phyloP scores from a whole-genome alignment of 2,113 vertebrate genomes.

The Hippocampus guttulatus region DNA sequence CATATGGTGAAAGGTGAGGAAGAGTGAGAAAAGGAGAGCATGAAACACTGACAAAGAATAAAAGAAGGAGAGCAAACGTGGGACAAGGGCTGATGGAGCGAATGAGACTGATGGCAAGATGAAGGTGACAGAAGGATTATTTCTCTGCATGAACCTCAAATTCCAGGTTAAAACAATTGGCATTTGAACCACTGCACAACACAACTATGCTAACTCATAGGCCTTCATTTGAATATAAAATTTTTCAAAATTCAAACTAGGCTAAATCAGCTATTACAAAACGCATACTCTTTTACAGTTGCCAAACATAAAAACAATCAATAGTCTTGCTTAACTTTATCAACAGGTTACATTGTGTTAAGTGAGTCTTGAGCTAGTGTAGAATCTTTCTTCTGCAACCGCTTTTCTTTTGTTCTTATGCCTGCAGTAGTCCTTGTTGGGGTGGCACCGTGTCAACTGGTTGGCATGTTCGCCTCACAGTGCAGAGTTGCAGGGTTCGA shows the following conservation, averaged over 20 bases:
- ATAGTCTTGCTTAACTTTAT: no score
- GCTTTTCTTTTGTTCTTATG: no score
- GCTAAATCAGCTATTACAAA: not conserved
- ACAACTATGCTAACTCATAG: not conserved
- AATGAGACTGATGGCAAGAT: slow-evolving; percentile 2
- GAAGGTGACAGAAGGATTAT: slow-evolving; percentile 11
- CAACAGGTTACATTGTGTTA: no score
- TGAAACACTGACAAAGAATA: slow-evolving; percentile 15
- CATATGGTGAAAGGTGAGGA: slow-evolving; percentile 57
- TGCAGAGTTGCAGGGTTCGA: no score
- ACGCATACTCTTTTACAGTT: no score
- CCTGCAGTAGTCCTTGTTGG: no score
- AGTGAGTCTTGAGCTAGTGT: no score
- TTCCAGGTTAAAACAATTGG: slow-evolving; percentile 9
- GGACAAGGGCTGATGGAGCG: slow-evolving; percentile 2
- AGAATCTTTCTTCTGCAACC: no score
- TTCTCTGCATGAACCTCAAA: slow-evolving; percentile 15
- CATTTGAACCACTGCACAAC: slow-evolving; percentile 1
- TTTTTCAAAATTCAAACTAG: not conserved
- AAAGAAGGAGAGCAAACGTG: slow-evolving; percentile 15
- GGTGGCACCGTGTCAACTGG: no score
- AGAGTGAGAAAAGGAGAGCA: slow-evolving; percentile 28
- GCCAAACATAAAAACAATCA: no score
- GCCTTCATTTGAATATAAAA: not conserved
- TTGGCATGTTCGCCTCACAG: no score